Base-by-base conservation (phyloP, 2,797 vertebrate genomes). In the Danio choprae region DNA sequence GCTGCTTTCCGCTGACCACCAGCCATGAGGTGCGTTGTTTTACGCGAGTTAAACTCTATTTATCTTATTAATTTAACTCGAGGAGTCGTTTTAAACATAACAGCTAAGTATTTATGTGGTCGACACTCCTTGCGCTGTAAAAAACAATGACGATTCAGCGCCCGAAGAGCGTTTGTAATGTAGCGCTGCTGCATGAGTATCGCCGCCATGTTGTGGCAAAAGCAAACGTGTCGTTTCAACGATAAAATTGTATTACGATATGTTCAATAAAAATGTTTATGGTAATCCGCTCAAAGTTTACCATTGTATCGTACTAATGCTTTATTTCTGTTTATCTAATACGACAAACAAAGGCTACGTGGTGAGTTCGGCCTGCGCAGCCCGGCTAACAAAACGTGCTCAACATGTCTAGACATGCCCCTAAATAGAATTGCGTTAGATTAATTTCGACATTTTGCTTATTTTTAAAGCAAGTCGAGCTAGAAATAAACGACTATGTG, bases 121-220 rank as follows among this genome's bases (percentile, higher is more conserved):
- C 43, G 6, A 20, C 1, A 3, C 1, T 12, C 0, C 20, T 16
- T 3, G 38, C 5, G 2, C 5, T 1, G 29, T 18, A 60, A 5
- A n/a, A 63, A 18, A 15, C 2, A 1, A 4, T 4, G 15, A 12
- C 29, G 10, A 36, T 13, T 6, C 1, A 16, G 16, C 9, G 2
- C 53, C 16, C n/a, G 20, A 29, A 44, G 43, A 36, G 5, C 7
- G 46, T 4, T 15, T 48, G 10, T 7, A 29, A 2, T 40, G n/a
- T 44, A 9, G 22, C 2, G 7, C n/a, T 38, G 43, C 29, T 58
- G 15, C 2, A 38, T 38, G 7, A 1, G 16, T 6, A 11, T 18
- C 22, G 56, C 38, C 64, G 76, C 76, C 64, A 78, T 78, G 55
- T 69, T 78, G 29, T 68, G 29, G 15, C 16, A 16, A 22, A n/a